Percentiles rank a stretch among this genome's conserved stretches.
Evolutionary conservation across 2,888 invertebrate genomes (phyloP).

Genomic region (Ptychoptera albimana): DNA sequence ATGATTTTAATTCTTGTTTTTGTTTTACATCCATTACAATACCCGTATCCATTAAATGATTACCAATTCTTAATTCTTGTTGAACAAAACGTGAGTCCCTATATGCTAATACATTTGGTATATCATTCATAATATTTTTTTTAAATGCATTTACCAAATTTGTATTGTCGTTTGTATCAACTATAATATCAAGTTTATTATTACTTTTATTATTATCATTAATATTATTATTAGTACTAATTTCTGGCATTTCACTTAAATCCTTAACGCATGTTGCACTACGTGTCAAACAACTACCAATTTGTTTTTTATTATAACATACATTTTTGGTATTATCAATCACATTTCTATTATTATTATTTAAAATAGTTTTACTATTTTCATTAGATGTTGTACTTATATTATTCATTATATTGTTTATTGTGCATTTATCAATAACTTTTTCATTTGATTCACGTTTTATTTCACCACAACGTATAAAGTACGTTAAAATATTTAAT

Average conservation of each 20-base stretch:
- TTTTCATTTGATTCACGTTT: constrained; percentile 34
- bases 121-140: constrained; percentile 20
- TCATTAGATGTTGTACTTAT: constrained; percentile 7
- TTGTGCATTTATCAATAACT: constrained; percentile 22
- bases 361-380: constrained; percentile 6
- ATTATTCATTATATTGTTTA: constrained; percentile 15
- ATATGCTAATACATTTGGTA: constrained; percentile 27
- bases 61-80: constrained; percentile 28
- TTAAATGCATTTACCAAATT: constrained; percentile 3
- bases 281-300: constrained; percentile 16
- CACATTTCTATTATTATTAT: constrained; percentile 8
- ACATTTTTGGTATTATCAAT: constrained; percentile 17
- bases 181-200: not conserved
- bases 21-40: constrained; percentile 23
- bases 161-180: too few relatives aligned
- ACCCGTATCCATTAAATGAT: constrained; percentile 28
- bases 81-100: constrained; percentile 28
- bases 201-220: not conserved
- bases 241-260: constrained; percentile 16
- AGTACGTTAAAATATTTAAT: constrained; percentile 68
- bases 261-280: constrained; percentile 24
- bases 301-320: not conserved
- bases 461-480: constrained; percentile 66
- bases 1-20: constrained; percentile 14
- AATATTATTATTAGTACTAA: not conserved